phyloP scores from a whole-genome alignment of 2,888 invertebrate species.

The Tachystola acroxantha region DNA sequence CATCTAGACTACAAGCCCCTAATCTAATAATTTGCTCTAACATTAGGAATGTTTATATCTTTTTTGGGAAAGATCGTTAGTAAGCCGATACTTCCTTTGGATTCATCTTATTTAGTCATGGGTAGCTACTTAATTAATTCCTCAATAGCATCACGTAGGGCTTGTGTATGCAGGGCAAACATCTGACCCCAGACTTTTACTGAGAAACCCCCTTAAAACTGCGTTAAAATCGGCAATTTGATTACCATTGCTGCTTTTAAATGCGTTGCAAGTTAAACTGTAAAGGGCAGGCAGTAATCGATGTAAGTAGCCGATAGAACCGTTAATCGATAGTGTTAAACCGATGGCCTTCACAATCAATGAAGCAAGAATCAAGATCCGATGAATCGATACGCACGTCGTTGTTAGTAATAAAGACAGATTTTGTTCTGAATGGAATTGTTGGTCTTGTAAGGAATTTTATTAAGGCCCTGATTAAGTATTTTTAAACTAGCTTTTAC shows the following conservation, averaged over 20 bases:
- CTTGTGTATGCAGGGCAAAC: constrained; percentile 36
- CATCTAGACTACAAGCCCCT: too few relatives aligned
- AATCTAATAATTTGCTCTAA: too few relatives aligned
- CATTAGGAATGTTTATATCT: too few relatives aligned
- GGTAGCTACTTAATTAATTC: constrained; percentile 49
- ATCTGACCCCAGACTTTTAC: constrained; percentile 29
- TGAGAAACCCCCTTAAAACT: constrained; percentile 7
- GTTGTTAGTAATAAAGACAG: constrained; percentile 19
- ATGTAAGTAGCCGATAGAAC: background rate
- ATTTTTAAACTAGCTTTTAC: too few relatives aligned
- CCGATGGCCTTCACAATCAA: constrained; percentile 30
- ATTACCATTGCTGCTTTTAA: constrained; percentile 13
- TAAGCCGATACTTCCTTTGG: constrained; percentile 1
- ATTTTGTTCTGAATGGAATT: constrained; percentile 19
- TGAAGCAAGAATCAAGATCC: constrained; percentile 17
- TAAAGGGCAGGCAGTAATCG: background rate
- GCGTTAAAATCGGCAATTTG: background rate
- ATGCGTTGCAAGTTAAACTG: constrained; percentile 1
- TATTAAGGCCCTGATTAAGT: background rate
- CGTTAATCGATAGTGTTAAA: constrained; percentile 21
- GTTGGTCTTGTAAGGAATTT: constrained; percentile 6
- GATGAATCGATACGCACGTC: constrained; percentile 44
- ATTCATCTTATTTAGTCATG: constrained; percentile 10
- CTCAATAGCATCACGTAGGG: constrained; percentile 54
- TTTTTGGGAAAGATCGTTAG: constrained; percentile 5